Evolutionary conservation across 92 coral and sea anemone species (phyloP).

Genomic region (Porites divaricata): DNA sequence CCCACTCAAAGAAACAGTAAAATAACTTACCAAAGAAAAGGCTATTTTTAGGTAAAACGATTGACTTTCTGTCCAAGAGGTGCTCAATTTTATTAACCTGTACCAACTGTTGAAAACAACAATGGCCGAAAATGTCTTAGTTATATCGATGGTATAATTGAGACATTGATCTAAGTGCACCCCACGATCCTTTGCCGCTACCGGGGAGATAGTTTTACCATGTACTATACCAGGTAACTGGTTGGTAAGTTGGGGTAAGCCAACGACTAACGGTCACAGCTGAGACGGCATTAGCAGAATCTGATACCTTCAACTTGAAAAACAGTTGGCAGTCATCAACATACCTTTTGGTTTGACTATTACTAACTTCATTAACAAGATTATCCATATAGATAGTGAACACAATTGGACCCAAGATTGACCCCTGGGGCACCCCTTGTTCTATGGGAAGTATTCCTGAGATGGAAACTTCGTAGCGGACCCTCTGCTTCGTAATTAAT

Average conservation of each 20-base stretch:
- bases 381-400: background rate
- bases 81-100: too few species aligned
- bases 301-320: background rate
- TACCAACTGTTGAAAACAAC: background rate
- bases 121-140: background rate
- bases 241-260: constrained; percentile 5
- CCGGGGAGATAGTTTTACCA: background rate
- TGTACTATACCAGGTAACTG: background rate
- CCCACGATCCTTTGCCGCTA: background rate
- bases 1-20: too few species aligned
- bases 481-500: background rate
- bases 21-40: too few species aligned
- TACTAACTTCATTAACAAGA: background rate
- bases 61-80: too few species aligned
- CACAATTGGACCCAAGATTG: background rate
- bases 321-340: background rate
- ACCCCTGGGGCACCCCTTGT: background rate
- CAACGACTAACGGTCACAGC: background rate
- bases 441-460: background rate
- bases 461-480: background rate
- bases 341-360: background rate
- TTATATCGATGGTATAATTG: background rate
- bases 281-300: background rate
- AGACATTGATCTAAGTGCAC: background rate
- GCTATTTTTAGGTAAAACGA: too few species aligned